Evolutionary conservation across 2,797 vertebrate genomes (phyloP), one percentile per base, ranked within the genome.

Genomic region (Enteromius argenteus): DNA sequence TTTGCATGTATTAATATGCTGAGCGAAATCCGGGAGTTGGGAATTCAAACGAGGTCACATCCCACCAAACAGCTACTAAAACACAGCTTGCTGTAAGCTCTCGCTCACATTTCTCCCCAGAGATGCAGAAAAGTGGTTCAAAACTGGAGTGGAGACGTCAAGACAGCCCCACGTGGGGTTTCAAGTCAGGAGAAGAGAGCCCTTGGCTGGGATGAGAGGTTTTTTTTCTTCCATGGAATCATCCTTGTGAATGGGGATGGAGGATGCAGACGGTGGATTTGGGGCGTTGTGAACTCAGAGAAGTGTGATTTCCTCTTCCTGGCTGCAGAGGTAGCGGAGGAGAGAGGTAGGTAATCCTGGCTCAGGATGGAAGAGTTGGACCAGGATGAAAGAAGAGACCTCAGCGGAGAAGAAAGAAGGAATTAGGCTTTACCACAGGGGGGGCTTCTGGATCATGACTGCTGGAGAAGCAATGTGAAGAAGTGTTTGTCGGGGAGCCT

Each of bases 311-410:
- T 64, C 58, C 62, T 74, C 44, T 17, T 69, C 35, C 58, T 23
- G 42, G 62, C 76, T 76, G 37, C 51, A 84, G 76, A 66, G 42
- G 32, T 73, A 53, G 71, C 58, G 15, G 53, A 76, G 79, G 60
- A 77, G 67, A 78, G 75, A 60, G 78, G 75, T 39, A 81, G 76
- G 86, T 85, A 86, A 84, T 88, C 81, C 72, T 53, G 60, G 37
- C 64, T 51, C 64, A 72, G 78, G 64, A 80, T 21, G 73, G 49
- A 60, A 35, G 67, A 42, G 81, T 68, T 82, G 64, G 85, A 81
- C 71, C 1, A 72, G 42, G 76, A 88, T 85, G 78, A 86, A 84
- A 85, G 69, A 62, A 80, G 56, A 80, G 60, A 80, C 15, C 51
- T 74, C 69, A 46, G 74, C 13, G 19, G 56, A 79, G 75, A 77